Evolutionary conservation across 2,113 vertebrate species (phyloP).

Genomic region (Megaceryle maxima): DNA sequence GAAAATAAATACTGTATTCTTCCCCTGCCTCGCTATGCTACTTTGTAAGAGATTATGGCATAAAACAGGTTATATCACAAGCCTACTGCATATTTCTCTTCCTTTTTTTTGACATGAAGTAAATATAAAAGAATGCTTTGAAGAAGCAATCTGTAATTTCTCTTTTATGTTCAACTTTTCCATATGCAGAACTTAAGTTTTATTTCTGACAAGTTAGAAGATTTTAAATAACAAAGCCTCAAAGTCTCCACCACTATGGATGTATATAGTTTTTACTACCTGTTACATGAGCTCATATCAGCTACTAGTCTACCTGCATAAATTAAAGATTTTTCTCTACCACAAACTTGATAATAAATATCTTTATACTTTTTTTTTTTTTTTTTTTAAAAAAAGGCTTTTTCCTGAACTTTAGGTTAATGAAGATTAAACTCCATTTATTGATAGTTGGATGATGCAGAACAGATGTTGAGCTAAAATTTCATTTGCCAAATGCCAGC

Average conservation of each 20-base stretch:
- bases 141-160: not conserved
- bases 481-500: slow-evolving; percentile 5
- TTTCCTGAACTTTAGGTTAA: not conserved
- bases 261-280: not conserved
- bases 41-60: not conserved
- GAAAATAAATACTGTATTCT: not conserved
- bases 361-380: not conserved
- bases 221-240: not conserved
- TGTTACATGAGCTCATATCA: not conserved
- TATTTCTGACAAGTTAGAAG: not conserved
- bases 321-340: not conserved
- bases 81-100: not conserved
- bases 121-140: not conserved
- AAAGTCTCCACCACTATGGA: not conserved
- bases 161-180: not conserved
- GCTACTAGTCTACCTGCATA: not conserved
- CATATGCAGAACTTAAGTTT: not conserved
- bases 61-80: not conserved
- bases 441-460: not conserved
- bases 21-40: not conserved
- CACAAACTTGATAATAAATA: not conserved
- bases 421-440: not conserved
- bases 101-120: not conserved
- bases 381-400: not conserved
- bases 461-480: slow-evolving; percentile 38